Conservation (phyloP, 1,140 invertebrate genomes). For the Heliothis subflexa region DNA sequence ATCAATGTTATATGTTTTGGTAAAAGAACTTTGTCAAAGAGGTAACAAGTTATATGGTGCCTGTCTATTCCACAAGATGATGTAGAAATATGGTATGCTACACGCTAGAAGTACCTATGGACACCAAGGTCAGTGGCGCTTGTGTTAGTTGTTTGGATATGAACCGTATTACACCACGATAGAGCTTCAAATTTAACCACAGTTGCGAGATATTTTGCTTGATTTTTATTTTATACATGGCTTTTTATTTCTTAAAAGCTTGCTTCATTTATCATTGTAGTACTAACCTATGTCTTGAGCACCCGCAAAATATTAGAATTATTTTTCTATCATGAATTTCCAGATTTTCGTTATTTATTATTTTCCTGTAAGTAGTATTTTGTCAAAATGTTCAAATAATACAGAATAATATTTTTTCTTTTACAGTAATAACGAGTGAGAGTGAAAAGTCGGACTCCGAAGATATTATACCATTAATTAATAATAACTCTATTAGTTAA, state of each 20-base stretch:
- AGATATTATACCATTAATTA: constrained; percentile 69
- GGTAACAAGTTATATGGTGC: too few relatives aligned
- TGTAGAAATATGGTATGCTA: constrained; percentile 3
- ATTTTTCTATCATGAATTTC: too few relatives aligned
- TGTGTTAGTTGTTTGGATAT: constrained; percentile 48
- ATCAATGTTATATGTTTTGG: background rate
- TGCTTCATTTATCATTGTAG: constrained; percentile 24
- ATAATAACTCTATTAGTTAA: constrained; percentile 70
- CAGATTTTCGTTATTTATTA: background rate
- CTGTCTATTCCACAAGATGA: background rate
- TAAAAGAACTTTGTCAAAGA: too few relatives aligned
- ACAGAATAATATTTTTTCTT: constrained; percentile 49
- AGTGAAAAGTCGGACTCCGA: constrained; percentile 74
- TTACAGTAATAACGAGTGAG: constrained; percentile 74
- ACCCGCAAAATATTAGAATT: background rate
- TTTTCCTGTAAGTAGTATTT: background rate
- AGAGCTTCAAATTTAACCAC: background rate
- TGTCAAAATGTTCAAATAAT: background rate
- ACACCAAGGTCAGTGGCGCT: constrained; percentile 66
- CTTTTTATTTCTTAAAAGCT: constrained; percentile 42
- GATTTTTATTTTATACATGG: constrained; percentile 32
- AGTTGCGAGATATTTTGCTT: constrained; percentile 44
- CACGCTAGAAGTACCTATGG: constrained; percentile 20
- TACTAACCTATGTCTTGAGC: constrained; percentile 7
- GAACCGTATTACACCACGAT: background rate